phyloP scores from a whole-genome alignment of 2,888 invertebrate species.

The Drosophila kanekoi region DNA sequence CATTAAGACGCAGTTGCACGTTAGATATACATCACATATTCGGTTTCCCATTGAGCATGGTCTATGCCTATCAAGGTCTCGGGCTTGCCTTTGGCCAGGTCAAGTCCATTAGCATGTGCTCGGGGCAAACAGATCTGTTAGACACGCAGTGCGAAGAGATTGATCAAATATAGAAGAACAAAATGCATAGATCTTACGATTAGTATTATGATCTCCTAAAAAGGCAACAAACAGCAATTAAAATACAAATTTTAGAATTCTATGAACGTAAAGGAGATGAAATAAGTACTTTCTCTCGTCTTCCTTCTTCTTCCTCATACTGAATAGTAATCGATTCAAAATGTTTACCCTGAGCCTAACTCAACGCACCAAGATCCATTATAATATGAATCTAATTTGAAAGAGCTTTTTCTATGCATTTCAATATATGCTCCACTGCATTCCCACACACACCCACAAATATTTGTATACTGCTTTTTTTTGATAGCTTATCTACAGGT shows the following conservation, averaged over 20 bases:
- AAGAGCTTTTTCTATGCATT: too few species aligned
- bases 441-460: constrained; percentile 1
- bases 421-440: background rate
- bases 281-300: too few species aligned
- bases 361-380: too few species aligned
- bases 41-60: background rate
- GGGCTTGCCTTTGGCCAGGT: constrained; percentile 8
- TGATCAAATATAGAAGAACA: background rate
- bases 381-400: too few species aligned
- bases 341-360: background rate
- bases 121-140: constrained; percentile 12
- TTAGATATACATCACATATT: background rate
- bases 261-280: too few species aligned
- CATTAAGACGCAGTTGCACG: constrained; percentile 24
- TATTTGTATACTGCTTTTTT: background rate
- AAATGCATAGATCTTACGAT: background rate
- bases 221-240: background rate
- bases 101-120: constrained; percentile 12
- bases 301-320: too few species aligned
- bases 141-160: constrained; percentile 2
- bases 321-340: too few species aligned
- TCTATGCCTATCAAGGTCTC: background rate
- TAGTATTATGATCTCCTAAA: background rate
- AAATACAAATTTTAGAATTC: background rate
- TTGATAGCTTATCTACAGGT: constrained; percentile 19